A percentile compares a stretch with the other conserved stretches of the same genome.
phyloP scores from a whole-genome alignment of 2,888 invertebrate genomes.

The Bhutanitis thaidina region DNA sequence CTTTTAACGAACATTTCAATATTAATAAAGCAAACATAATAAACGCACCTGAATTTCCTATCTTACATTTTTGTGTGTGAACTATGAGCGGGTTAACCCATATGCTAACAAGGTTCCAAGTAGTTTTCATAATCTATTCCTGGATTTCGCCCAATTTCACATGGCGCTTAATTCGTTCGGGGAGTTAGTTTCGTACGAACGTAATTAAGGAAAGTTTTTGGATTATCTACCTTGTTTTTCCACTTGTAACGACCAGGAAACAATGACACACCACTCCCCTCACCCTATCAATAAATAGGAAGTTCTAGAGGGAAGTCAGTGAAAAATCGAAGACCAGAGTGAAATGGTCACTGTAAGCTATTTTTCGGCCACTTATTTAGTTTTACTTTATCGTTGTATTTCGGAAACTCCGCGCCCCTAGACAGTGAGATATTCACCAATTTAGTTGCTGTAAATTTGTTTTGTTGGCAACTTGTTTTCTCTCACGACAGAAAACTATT shows the following conservation, averaged over 20 bases:
- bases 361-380: slow-evolving; percentile 74
- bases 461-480: slow-evolving; percentile 42
- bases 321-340: slow-evolving; percentile 35
- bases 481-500: slow-evolving; percentile 22
- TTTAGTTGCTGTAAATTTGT: slow-evolving; percentile 73
- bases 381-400: slow-evolving; percentile 64
- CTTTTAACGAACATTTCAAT: too few species aligned
- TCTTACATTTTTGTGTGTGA: not conserved
- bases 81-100: not conserved
- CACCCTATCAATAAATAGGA: slow-evolving; percentile 22
- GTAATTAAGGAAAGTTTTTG: slow-evolving; percentile 76
- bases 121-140: slow-evolving; percentile 49
- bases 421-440: slow-evolving; percentile 75
- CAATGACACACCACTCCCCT: slow-evolving; percentile 34
- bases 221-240: slow-evolving; percentile 73
- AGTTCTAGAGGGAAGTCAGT: slow-evolving; percentile 20
- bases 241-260: slow-evolving; percentile 46
- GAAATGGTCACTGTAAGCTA: slow-evolving; percentile 46
- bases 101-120: not conserved
- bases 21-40: too few species aligned
- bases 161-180: slow-evolving; percentile 66
- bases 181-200: slow-evolving; percentile 69
- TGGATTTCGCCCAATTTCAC: slow-evolving; percentile 61
- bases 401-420: slow-evolving; percentile 55
- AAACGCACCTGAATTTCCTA: too few species aligned